Evolutionary conservation across 2,888 invertebrate species (phyloP).

Genomic region (Drosophila parthenogenetica): DNA sequence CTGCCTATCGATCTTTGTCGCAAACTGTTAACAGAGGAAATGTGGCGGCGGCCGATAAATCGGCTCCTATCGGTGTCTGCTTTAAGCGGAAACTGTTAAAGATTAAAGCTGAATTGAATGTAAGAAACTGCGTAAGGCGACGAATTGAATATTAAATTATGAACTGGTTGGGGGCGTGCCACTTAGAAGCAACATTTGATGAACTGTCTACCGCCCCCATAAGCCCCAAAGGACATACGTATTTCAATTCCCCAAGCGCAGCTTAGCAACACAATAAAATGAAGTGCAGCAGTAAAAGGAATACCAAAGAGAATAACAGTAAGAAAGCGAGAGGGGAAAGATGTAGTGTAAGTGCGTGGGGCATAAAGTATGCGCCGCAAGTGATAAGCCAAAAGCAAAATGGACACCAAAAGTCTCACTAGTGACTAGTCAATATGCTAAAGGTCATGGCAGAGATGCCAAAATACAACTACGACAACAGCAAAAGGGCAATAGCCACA

Average conservation of each 20-base stretch:
- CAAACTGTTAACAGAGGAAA: background rate
- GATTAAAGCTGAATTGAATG: constrained; percentile 35
- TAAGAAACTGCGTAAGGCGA: constrained; percentile 23
- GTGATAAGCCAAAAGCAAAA: constrained; percentile 69
- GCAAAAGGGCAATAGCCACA: constrained; percentile 3
- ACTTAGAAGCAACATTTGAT: constrained; percentile 68
- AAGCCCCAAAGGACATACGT: constrained; percentile 68
- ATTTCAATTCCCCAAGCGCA: constrained; percentile 76
- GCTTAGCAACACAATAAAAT: constrained; percentile 77
- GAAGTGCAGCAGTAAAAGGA: constrained; percentile 76
- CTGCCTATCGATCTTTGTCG: background rate
- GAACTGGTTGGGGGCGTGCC: constrained; percentile 24
- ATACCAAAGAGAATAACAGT: constrained; percentile 24
- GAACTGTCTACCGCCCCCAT: constrained; percentile 61
- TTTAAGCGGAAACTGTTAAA: constrained; percentile 2
- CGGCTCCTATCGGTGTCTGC: background rate
- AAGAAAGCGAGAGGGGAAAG: constrained; percentile 18
- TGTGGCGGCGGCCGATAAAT: constrained; percentile 1
- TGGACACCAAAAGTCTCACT: constrained; percentile 69
- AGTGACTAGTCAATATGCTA: constrained; percentile 77
- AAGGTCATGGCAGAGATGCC: constrained; percentile 59
- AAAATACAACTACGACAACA: constrained; percentile 27
- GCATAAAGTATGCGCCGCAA: constrained; percentile 74
- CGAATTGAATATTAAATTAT: constrained; percentile 56
- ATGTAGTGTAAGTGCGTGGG: constrained; percentile 69